Evolutionary conservation across 2,888 invertebrate species (phyloP), one percentile per base, ranked within the genome.

Genomic region (Xiphydria camelus): DNA sequence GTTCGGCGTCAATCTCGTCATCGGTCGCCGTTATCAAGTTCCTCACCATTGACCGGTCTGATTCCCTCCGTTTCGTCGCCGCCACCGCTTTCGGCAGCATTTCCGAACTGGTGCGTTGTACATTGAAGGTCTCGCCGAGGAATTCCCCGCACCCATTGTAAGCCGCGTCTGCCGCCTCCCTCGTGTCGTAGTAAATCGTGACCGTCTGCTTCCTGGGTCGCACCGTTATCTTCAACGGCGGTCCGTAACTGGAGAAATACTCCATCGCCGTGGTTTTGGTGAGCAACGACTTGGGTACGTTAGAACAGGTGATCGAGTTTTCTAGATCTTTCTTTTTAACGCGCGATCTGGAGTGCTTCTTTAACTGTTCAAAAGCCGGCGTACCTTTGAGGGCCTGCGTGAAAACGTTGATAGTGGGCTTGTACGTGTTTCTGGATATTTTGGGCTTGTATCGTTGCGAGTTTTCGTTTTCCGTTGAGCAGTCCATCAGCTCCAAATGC

Each of bases 191-290:
- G 61, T 86, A 86, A 5, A 91, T 80, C 0, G 83, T 82, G 53
- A 89, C 89, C 54, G 80, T 80, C 45, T 80, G 79, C 37, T 83
- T 82, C 45, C 82, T 84, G 0, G 84, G 83, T 37, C 83, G 81
- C 39, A 88, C 76, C 23, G 82, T 80, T 37, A 91, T 82, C 51
- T 83, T 82, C 9, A 80, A 80, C 2, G 90, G 82, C 26, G 78
- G 80, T 0, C 92, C 92, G 77, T 85, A 92, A 63, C 84, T 82
- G 14, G 82, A 78, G 49, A 89, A 89, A 68, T 88, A 84, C 44
- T 81, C 78, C 57, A 83, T 84, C 0, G 86, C 84, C 1, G 81
- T 67, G 37, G 78, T 68, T 65, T 80, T 82, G 53, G 86, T 83
- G 40, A 86, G 78, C 41, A 88, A 78, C 5, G 79, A 73, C 20